These are phyloP conservation scores for Leptothorax acervorum DNA, from an alignment of 2,888 invertebrate species.

Conservation along the genomic window DNA sequence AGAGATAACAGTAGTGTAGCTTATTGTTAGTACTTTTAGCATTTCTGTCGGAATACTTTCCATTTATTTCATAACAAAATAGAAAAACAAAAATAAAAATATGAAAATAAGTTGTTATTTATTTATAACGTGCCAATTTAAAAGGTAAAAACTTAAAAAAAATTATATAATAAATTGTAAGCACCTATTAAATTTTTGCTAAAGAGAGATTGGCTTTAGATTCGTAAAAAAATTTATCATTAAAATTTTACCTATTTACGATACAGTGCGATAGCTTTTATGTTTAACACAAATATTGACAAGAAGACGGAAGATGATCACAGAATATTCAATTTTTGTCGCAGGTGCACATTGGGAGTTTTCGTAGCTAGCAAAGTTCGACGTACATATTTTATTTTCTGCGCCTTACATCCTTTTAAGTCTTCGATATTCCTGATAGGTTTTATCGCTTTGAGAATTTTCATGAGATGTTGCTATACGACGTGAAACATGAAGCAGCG, in stretches of 20 bases:
- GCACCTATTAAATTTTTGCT: not conserved
- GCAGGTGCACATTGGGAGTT: constrained; percentile 23
- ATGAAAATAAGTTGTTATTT: not conserved
- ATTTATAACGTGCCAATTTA: not conserved
- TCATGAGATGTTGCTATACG: constrained; percentile 14
- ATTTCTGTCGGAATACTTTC: not conserved
- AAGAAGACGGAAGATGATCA: not conserved
- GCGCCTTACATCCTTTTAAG: constrained; percentile 6
- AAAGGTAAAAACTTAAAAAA: not conserved
- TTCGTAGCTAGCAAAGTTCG: not conserved
- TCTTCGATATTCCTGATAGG: constrained; percentile 15
- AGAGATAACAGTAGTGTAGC: not conserved
- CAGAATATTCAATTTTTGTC: constrained; percentile 35
- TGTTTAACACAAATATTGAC: constrained; percentile 35
- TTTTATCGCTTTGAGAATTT: constrained; percentile 36
- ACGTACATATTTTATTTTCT: constrained; percentile 36
- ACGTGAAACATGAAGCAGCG: constrained; percentile 30
- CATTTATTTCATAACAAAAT: not conserved
- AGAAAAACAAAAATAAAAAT: not conserved
- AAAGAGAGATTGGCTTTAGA: not conserved
- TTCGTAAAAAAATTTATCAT: not conserved
- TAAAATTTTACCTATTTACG: not conserved
- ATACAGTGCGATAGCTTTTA: not conserved
- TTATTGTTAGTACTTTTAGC: not conserved
- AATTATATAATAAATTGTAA: not conserved